Evolutionary conservation across 2,888 invertebrate species (phyloP).

Genomic region (Orthosia incerta): DNA sequence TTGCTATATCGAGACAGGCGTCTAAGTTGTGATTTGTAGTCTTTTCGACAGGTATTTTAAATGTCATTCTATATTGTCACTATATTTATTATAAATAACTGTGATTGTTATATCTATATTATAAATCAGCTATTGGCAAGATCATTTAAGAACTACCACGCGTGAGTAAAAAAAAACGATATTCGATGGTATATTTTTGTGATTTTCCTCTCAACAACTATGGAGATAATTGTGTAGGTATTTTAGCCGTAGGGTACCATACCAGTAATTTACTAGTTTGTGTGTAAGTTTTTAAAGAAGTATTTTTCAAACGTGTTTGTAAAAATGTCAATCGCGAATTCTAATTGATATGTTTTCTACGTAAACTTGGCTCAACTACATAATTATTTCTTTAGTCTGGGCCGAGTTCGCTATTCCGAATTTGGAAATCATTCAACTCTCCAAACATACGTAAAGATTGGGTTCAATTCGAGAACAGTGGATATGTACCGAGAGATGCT

Average conservation of each 20-base stretch:
- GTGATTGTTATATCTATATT: slow-evolving; percentile 81
- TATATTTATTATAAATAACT: slow-evolving; percentile 79
- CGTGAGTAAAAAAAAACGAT: slow-evolving; percentile 71
- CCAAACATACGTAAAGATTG: slow-evolving; percentile 19
- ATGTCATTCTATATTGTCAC: slow-evolving; percentile 81
- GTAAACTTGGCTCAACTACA: slow-evolving; percentile 48
- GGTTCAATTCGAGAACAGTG: slow-evolving; percentile 35
- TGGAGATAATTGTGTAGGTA: slow-evolving; percentile 63
- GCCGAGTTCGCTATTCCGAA: slow-evolving; percentile 42
- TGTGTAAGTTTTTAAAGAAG: slow-evolving; percentile 34
- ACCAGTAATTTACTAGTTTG: slow-evolving; percentile 50
- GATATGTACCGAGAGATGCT: slow-evolving; percentile 48
- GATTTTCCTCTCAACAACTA: slow-evolving; percentile 64
- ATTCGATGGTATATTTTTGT: slow-evolving; percentile 68
- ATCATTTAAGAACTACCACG: slow-evolving; percentile 77
- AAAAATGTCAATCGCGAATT: slow-evolving; percentile 37
- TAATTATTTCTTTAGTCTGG: slow-evolving; percentile 60
- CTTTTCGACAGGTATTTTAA: slow-evolving; percentile 85
- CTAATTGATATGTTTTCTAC: slow-evolving; percentile 38
- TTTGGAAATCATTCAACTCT: slow-evolving; percentile 31
- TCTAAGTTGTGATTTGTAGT: slow-evolving; percentile 87
- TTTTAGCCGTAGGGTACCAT: slow-evolving; percentile 39
- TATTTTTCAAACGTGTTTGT: slow-evolving; percentile 34
- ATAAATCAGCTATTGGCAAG: slow-evolving; percentile 80
- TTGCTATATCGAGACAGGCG: slow-evolving; percentile 80